Evolutionary conservation across 2,888 invertebrate species (phyloP).

Genomic region (Caradrina kadenii): DNA sequence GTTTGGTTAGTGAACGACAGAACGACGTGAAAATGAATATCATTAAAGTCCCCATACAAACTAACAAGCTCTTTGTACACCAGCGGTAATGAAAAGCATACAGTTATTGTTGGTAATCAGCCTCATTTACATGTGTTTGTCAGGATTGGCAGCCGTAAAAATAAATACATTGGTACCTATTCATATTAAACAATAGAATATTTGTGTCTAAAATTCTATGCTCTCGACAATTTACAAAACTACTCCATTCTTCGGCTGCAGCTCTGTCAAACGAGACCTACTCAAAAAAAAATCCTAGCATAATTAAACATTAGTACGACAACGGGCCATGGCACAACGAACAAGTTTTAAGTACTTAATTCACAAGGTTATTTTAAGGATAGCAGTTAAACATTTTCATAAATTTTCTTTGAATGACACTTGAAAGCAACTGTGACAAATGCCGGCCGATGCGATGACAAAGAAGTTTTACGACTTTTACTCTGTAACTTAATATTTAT

Average conservation of each 20-base stretch:
- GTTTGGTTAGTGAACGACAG: conserved; percentile 18
- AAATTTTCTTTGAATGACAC: conserved; percentile 35
- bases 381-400: conserved; percentile 31
- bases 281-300: conserved; percentile 7
- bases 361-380: conserved; percentile 40
- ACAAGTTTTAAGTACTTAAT: conserved; percentile 26
- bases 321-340: conserved; percentile 4
- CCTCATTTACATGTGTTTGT: conserved; percentile 57
- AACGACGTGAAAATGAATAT: conserved; percentile 47
- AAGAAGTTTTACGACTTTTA: conserved; percentile 40
- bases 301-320: conserved; percentile 13
- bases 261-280: not conserved
- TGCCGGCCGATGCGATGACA: conserved; percentile 16
- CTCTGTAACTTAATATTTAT: conserved; percentile 26
- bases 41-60: conserved; percentile 32
- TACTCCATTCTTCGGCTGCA: not conserved
- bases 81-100: conserved; percentile 51
- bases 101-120: conserved; percentile 53
- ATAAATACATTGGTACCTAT: conserved; percentile 11
- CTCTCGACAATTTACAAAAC: not conserved
- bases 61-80: conserved; percentile 59
- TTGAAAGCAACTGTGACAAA: conserved; percentile 46
- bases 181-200: conserved; percentile 11
- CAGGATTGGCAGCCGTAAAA: conserved; percentile 41
- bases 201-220: conserved; percentile 1